phyloP scores from a whole-genome alignment of 2,797 vertebrate genomes.

The Diplodus sargus region DNA sequence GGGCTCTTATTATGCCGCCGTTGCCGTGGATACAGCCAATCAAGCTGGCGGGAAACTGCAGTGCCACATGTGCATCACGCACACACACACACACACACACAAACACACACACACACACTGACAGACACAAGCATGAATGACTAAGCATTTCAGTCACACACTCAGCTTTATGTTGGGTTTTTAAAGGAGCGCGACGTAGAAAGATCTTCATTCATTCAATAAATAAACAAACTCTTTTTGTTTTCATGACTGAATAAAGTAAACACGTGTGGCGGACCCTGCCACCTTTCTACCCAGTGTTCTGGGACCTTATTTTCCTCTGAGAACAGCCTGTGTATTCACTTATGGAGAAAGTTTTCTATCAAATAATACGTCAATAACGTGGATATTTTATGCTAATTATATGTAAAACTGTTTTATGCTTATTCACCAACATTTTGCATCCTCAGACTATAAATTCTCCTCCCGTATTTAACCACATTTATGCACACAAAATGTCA shows the following conservation, averaged over 20 bases:
- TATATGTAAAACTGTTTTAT: not conserved
- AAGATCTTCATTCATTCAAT: too few species aligned
- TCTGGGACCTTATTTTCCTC: too few species aligned
- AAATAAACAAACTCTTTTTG: too few species aligned
- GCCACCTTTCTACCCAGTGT: too few species aligned
- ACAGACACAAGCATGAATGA: constrained; percentile 22
- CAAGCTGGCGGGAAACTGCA: constrained; percentile 24
- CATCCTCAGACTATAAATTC: not conserved
- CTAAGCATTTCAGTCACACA: constrained; percentile 23
- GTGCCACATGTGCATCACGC: constrained; percentile 3
- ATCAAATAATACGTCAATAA: too few species aligned
- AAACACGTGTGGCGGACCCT: too few species aligned
- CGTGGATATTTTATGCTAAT: not conserved
- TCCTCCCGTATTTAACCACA: too few species aligned
- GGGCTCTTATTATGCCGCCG: constrained; percentile 26
- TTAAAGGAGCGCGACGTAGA: too few species aligned
- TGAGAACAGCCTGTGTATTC: too few species aligned
- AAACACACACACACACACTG: not conserved
- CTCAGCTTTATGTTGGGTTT: not conserved
- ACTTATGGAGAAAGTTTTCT: too few species aligned
- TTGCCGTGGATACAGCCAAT: constrained; percentile 57
- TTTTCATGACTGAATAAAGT: too few species aligned
- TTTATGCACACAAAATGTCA: not conserved
- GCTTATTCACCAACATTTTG: not conserved
- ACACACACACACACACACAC: not conserved